phyloP scores from a whole-genome alignment of 2,888 invertebrate genomes.

The Trachelus stipa region DNA sequence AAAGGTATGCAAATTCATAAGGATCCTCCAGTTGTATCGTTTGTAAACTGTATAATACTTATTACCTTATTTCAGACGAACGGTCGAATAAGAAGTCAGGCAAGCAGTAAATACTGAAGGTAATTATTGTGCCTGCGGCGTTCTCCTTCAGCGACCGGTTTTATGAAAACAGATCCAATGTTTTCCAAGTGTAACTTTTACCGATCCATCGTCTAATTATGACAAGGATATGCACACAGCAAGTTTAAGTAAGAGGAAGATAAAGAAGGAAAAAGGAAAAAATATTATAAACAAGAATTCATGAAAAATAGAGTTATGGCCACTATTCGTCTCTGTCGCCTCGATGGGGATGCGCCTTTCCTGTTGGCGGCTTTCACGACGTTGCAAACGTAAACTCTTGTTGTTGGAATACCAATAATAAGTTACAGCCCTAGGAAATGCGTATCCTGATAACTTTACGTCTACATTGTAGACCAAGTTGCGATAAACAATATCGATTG shows the following conservation, averaged over 20 bases:
- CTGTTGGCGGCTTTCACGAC: background rate
- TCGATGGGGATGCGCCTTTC: background rate
- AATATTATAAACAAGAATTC: background rate
- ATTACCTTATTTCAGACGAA: conserved; percentile 47
- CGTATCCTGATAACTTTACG: background rate
- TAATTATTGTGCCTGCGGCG: conserved; percentile 14
- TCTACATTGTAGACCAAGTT: background rate
- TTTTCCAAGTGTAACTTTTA: background rate
- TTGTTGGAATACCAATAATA: background rate
- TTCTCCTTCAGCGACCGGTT: background rate
- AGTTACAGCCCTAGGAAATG: background rate
- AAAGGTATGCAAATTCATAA: conserved; percentile 49
- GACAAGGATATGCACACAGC: background rate
- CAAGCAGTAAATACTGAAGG: conserved; percentile 53
- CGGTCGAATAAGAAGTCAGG: conserved; percentile 62
- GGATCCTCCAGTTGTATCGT: background rate
- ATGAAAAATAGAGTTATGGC: background rate
- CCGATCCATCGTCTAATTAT: background rate
- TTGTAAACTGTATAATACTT: background rate
- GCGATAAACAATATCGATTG: background rate
- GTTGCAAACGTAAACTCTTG: background rate
- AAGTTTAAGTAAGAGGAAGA: conserved; percentile 2
- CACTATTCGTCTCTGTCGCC: background rate
- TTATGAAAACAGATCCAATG: conserved; percentile 7
- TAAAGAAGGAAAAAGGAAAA: conserved; percentile 2